phyloP scores from a whole-genome alignment of 2,113 vertebrate genomes.

The Fregetta grallaria region DNA sequence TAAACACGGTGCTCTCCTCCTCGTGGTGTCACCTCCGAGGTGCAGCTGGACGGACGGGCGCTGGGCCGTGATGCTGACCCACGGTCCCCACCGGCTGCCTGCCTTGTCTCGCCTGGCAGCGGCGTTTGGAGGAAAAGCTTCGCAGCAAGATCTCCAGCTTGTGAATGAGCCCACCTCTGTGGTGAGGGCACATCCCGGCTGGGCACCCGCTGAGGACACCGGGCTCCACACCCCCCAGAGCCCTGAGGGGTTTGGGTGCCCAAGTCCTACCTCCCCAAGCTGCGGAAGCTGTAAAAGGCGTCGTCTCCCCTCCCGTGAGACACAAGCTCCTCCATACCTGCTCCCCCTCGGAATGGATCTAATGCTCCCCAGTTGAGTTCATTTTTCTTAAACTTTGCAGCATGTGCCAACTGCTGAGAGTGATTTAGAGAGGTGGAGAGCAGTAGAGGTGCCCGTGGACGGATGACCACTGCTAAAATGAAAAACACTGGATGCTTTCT shows the following conservation, averaged over 20 bases:
- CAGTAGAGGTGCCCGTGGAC: neutral
- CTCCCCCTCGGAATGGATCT: neutral
- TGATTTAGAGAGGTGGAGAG: neutral
- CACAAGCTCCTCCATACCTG: neutral
- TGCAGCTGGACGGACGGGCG: neutral
- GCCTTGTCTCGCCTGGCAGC: neutral
- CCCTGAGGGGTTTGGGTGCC: neutral
- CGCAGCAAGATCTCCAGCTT: neutral
- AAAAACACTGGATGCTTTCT: neutral
- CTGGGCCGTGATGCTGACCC: neutral
- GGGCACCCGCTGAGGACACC: accelerated
- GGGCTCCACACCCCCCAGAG: neutral
- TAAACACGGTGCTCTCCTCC: accelerated
- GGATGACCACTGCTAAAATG: neutral
- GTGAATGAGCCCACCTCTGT: neutral
- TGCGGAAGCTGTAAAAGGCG: neutral
- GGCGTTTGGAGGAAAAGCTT: neutral
- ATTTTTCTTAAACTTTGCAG: neutral
- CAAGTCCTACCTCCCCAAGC: neutral
- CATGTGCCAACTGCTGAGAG: neutral
- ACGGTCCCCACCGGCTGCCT: accelerated
- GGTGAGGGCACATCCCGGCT: neutral
- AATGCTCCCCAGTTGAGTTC: neutral
- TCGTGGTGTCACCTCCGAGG: accelerated
- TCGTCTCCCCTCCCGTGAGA: neutral